Evolutionary conservation across 2,797 vertebrate genomes (phyloP), one percentile per base, ranked within the genome.

Genomic region (Helarctos malayanus): DNA sequence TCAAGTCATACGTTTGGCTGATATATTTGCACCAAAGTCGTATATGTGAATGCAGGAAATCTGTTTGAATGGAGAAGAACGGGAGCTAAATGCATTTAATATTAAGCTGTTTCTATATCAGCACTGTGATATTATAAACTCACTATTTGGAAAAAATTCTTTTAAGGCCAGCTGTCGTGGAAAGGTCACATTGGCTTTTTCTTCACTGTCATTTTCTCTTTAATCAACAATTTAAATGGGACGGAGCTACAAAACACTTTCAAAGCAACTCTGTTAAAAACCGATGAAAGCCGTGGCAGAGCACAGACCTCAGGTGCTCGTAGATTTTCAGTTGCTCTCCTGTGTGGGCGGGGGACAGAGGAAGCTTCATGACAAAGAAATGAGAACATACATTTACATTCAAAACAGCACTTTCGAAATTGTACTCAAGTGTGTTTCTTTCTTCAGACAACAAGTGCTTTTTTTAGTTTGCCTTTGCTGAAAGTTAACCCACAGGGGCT

Each of bases 171-270:
- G 82, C 13, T 7, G 49, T 18, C 11, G 18, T 52, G 49, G 49
- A 78, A 92, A 95, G 54, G 52, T 90, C 89, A 91, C 65, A 38
- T 0, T 78, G 92, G 38, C 86, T 85, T 91, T 56, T 59, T 78
- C 83, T 79, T 76, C 78, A 81, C 71, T 68, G 54, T 69, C 52
- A 76, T 76, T 97, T 95, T 75, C 82, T 81, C 97, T 94, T 92
- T 45, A 95, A 69, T 65, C 82, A 87, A 93, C 79, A 91, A 88
- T 69, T 90, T 82, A 91, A 93, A 57, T 69, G 79, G 52, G 59
- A 75, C 54, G 89, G 63, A 35, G 21, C 49, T 69, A 89, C 76
- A 87, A 57, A 56, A 69, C 71, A 65, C 0, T 85, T 63, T 81
- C 56, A 65, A 6, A 94, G 79, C 4, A 0, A 23, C 65, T 94